These are phyloP conservation scores for Mallotus villosus DNA, from an alignment of 2,797 vertebrate genomes.

Conservation along the genomic window DNA sequence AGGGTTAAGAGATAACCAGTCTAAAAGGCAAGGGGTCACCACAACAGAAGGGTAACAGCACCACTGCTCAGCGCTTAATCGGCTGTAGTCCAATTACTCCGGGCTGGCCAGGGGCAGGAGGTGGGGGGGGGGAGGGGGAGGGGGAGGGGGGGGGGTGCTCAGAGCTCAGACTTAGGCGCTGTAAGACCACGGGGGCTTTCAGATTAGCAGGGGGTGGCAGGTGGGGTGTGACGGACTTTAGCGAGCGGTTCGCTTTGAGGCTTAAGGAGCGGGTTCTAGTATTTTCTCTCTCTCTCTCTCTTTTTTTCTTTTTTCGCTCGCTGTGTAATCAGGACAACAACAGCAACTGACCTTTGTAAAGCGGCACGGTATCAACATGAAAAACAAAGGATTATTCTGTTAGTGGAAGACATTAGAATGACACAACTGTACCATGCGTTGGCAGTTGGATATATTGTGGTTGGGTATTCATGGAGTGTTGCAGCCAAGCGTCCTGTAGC, in stretches of 20 bases:
- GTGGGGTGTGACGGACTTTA: conserved; percentile 23
- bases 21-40: conserved; percentile 37
- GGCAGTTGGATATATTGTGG: conserved; percentile 6
- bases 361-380: not conserved
- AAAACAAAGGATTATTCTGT: conserved; percentile 13
- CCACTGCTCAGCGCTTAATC: conserved; percentile 45
- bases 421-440: not conserved
- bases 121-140: conserved; percentile 19
- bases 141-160: conserved; percentile 19
- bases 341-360: not conserved
- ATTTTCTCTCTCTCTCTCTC: not conserved
- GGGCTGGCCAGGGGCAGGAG: conserved; percentile 22
- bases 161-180: conserved; percentile 40
- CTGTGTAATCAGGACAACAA: no score
- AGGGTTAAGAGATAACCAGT: conserved; percentile 32
- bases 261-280: not conserved
- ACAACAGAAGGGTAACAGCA: conserved; percentile 33
- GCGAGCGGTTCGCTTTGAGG: conserved; percentile 19
- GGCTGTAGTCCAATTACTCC: conserved; percentile 53
- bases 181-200: conserved; percentile 29
- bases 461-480: conserved; percentile 7
- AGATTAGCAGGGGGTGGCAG: conserved; percentile 30
- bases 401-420: no score
- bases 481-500: conserved; percentile 24
- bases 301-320: not conserved